phyloP scores from a whole-genome alignment of 2,888 invertebrate genomes.

The Noctua janthe region DNA sequence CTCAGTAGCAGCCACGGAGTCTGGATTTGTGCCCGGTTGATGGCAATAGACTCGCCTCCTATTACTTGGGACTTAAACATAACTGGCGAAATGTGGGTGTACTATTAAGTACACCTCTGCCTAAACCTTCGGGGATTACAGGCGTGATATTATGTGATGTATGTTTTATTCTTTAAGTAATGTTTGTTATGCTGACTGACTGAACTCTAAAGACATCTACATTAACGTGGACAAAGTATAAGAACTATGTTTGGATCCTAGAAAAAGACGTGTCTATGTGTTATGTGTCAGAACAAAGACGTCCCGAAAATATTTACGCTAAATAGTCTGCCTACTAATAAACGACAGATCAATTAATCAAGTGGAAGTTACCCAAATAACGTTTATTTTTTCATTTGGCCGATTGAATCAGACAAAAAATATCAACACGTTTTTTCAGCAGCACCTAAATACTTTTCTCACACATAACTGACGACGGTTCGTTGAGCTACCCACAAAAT shows the following conservation, averaged over 20 bases:
- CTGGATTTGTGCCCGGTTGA: too few species aligned
- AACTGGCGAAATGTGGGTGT: too few species aligned
- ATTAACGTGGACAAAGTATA: not conserved
- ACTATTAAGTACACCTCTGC: too few species aligned
- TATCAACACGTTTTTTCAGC: not conserved
- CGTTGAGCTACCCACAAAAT: slow-evolving; percentile 40
- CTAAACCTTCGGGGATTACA: too few species aligned
- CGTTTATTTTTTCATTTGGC: slow-evolving; percentile 6
- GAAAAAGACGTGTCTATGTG: not conserved
- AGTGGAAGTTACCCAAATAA: too few species aligned
- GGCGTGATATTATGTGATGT: too few species aligned
- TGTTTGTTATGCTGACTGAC: not conserved
- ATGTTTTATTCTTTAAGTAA: not conserved
- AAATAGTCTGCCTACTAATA: not conserved
- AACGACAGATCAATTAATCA: not conserved
- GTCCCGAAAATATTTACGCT: not conserved
- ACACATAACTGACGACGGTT: not conserved
- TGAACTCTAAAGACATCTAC: not conserved
- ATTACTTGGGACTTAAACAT: too few species aligned
- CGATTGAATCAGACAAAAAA: slow-evolving; percentile 3
- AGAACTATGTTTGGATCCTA: not conserved
- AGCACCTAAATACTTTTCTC: not conserved
- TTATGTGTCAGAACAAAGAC: not conserved
- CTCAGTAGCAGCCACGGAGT: too few species aligned
- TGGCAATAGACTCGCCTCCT: too few species aligned